Evolutionary conservation across 37 sponge, comb jelly and placozoan species (phyloP), one percentile per base, ranked within the genome.

Genomic region (Chondrosia reniformis): DNA sequence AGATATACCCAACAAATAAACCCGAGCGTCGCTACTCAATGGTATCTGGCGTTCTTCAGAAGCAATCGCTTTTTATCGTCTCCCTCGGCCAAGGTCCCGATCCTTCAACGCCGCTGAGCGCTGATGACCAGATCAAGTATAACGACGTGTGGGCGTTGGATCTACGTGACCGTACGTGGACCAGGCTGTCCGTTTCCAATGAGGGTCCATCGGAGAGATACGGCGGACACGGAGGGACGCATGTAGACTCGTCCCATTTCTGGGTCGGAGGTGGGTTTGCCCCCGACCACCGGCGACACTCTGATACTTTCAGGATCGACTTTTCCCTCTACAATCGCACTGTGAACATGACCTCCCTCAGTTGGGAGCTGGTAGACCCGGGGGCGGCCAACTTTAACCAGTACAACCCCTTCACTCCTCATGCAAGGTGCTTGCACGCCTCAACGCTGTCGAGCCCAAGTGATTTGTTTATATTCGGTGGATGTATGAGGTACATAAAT

Each of bases 251-350:
- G 6, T 74, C 76, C 55, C n/a, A 3, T 22, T 39, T 87, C n/a
- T 81, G 78, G 74, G 56, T 87, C 36, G 87, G 87, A 3, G 43
- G 77, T 2, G 87, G 87, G 0, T 81, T 81, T 46, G 75, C 82
- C n/a, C 55, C 13, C 1, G 63, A 76, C 24, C 69, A 45, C 27
- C 27, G 43, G 33, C 82, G 87, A 0, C 77, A 76, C 69, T 81
- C 81, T 27, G 87, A 87, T 64, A 81, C 87, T 12, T 87, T 73
- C 69, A 76, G 24, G 15, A 76, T 87, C 0, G 44, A 41, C 46
- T 76, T 87, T 19, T 40, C 69, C 32, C 22, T n/a, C 43, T 69
- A 69, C 72, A 24, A 69, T 44, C 38, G 22, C 24, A 28, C 58
- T 8, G 21, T 39, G 15, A 54, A 37, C 62, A 15, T 7, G 13